A percentile compares a stretch with the other conserved stretches of the same genome.
Evolutionary conservation across 2,113 vertebrate genomes (phyloP).

Genomic region (Lamprotornis superbus): DNA sequence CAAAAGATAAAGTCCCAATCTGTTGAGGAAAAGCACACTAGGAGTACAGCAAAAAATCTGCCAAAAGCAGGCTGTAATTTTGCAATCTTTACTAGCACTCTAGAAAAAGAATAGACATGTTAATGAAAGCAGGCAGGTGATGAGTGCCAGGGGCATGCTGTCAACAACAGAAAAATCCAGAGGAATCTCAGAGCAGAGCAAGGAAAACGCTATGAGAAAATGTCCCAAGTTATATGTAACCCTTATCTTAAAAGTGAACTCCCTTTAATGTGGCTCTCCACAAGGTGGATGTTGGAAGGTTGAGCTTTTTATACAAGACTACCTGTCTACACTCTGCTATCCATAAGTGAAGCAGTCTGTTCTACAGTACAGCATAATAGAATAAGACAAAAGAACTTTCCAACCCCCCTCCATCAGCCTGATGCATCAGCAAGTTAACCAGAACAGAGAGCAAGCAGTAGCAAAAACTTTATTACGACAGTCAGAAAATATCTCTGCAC

Average conservation of each 20-base stretch:
- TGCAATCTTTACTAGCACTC: neutral
- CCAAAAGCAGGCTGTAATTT: neutral
- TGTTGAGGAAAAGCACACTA: neutral
- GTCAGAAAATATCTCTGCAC: neutral
- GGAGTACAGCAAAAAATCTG: neutral
- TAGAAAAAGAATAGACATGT: neutral
- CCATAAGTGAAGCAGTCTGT: neutral
- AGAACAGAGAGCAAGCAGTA: neutral
- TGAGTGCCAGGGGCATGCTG: neutral
- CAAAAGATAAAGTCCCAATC: neutral
- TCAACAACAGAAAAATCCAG: neutral
- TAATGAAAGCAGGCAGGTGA: constrained; percentile 4
- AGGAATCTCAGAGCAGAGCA: neutral
- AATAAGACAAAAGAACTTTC: neutral
- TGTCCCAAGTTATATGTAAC: neutral
- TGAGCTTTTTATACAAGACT: neutral
- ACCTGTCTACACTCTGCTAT: neutral
- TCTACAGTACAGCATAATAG: neutral
- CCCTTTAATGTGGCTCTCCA: neutral
- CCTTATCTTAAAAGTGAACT: neutral
- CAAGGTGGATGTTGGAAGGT: neutral
- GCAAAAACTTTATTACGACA: neutral
- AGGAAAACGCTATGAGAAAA: neutral
- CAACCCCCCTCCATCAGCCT: neutral
- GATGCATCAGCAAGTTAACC: neutral